These are phyloP conservation scores for Hippocampus abdominalis DNA, from an alignment of 2,113 vertebrate species.

Conservation along the genomic window DNA sequence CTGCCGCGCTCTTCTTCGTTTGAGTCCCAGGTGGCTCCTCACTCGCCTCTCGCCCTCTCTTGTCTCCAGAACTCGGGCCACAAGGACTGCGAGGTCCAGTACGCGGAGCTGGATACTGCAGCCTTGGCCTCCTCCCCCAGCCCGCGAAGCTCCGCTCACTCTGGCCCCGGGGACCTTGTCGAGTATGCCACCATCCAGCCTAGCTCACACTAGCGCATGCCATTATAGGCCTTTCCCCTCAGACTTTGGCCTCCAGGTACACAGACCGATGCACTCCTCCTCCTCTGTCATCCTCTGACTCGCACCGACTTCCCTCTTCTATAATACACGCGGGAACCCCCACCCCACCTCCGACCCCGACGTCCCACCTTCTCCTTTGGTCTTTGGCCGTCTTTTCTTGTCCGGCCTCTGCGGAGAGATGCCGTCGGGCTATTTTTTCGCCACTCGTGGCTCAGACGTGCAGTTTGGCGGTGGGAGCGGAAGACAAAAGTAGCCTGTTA, in stretches of 20 bases:
- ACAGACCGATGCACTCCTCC: conserved; percentile 57
- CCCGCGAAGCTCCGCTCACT: conserved; percentile 76
- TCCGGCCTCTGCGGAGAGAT: conserved; percentile 32
- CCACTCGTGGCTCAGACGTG: neutral
- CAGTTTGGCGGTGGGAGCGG: neutral
- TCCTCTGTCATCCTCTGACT: conserved; percentile 39
- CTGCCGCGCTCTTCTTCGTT: conserved; percentile 14
- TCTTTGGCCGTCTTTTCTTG: conserved; percentile 29
- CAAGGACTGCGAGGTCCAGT: conserved; percentile 86
- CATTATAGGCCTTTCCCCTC: conserved; percentile 80
- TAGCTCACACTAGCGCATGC: conserved; percentile 84
- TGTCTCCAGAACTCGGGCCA: conserved; percentile 83
- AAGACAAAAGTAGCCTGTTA: conserved; percentile 10
- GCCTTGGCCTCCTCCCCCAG: conserved; percentile 83
- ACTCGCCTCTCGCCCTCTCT: conserved; percentile 78
- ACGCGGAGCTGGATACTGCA: conserved; percentile 89
- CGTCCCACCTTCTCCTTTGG: conserved; percentile 24
- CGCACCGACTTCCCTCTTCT: conserved; percentile 36
- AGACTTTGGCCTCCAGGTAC: conserved; percentile 86
- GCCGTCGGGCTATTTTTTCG: conserved; percentile 26
- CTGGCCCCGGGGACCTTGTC: conserved; percentile 86
- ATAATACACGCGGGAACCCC: conserved; percentile 18
- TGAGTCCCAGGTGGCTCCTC: conserved; percentile 52
- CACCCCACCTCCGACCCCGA: conserved; percentile 6
- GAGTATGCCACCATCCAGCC: conserved; percentile 95